These are phyloP conservation scores for Drosophila micromelanica DNA, from an alignment of 1,140 invertebrate genomes.

Conservation along the genomic window DNA sequence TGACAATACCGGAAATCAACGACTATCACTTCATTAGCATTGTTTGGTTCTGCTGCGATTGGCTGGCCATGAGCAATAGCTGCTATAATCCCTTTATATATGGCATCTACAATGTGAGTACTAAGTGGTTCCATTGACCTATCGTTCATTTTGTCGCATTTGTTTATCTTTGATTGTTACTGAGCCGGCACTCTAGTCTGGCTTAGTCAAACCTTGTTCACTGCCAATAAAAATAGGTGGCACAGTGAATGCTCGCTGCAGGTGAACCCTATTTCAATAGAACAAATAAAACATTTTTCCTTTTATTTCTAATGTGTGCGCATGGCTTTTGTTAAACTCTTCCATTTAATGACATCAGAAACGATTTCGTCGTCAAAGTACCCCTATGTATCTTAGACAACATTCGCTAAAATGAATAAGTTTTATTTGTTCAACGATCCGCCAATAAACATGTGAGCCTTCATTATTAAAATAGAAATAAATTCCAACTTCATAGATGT, in stretches of 20 bases:
- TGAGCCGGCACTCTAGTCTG: not conserved
- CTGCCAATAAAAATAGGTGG: not conserved
- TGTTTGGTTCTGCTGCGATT: slow-evolving; percentile 92
- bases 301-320: not conserved
- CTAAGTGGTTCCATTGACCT: slow-evolving; percentile 9
- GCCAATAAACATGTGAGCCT: slow-evolving; percentile 1
- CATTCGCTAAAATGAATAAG: not conserved
- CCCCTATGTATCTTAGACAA: not conserved
- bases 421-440: not conserved
- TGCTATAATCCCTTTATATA: slow-evolving; percentile 95
- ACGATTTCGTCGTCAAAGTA: not conserved
- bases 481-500: not conserved
- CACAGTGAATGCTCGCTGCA: slow-evolving; percentile 4
- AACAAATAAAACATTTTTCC: not conserved
- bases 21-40: slow-evolving; percentile 91
- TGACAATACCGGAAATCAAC: slow-evolving; percentile 89
- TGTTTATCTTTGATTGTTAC: slow-evolving; percentile 28
- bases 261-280: not conserved
- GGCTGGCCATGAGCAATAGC: slow-evolving; percentile 94
- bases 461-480: slow-evolving; percentile 19
- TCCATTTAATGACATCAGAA: not conserved
- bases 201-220: slow-evolving; percentile 2
- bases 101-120: slow-evolving; percentile 93
- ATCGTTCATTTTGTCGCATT: slow-evolving; percentile 29
- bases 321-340: not conserved